Base-by-base conservation (phyloP, 1,140 invertebrate species). In the Penaeus japonicus region DNA sequence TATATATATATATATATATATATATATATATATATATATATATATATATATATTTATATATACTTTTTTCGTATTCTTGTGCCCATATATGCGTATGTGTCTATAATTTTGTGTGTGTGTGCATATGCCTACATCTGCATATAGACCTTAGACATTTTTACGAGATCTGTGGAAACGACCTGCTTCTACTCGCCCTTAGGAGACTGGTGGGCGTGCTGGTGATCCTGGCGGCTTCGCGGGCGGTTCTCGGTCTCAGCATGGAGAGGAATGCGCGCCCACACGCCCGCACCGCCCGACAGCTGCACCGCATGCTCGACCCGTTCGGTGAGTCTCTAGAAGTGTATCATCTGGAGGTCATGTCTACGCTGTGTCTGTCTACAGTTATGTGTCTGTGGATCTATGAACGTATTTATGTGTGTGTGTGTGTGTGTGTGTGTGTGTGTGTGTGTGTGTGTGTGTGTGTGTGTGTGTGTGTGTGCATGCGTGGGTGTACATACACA, bases 281-380 rank as follows among this genome's bases (percentile, higher is more conserved):
- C 18, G 65, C 27, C 32, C 75, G 85, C 22, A 55, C 59, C 1
- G 24, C 55, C 12, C 85, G 85, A 24, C 85, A 86, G 57, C 85
- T 86, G 4, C 85, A 86, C 57, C 85, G 57, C 57, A 62, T 86
- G 15, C 85, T 86, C 12, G 85, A 86, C 70, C 85, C 85, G 3
- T 86, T 86, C 35, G 85, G 85, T 86, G 32, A 86, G 54, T 53
- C 0, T 4, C 24, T 27, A n/a, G n/a, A n/a, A n/a, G n/a, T 73
- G 22, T 10, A 73, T 5, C n/a, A 10, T 12, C 65, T 73, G 10
- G 24, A 27, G 7, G 10, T 22, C 22, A 12, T 30, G 24, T 30
- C 7, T 30, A 27, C 65, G 10, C 65, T 22, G n/a, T 73, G 10
- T 22, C 5, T 22, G 10, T 22, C 65, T 73, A n/a, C 22, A 7